Evolutionary conservation across 2,113 vertebrate species (phyloP).

Genomic region (Engraulis encrasicolus): DNA sequence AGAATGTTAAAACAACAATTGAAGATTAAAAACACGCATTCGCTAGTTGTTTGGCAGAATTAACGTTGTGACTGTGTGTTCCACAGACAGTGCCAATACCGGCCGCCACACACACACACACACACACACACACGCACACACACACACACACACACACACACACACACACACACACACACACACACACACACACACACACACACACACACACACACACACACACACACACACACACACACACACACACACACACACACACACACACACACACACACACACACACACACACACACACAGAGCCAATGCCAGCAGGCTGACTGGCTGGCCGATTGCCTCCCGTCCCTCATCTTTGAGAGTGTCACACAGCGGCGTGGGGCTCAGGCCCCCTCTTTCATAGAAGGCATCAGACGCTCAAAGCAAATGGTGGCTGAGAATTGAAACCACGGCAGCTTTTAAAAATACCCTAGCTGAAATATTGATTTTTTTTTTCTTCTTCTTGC

Average conservation of each 20-base stretch:
- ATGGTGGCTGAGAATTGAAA: slow-evolving; percentile 45
- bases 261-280: no score
- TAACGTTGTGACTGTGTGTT: background rate
- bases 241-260: no score
- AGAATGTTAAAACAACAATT: no score
- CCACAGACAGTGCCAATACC: slow-evolving; percentile 4
- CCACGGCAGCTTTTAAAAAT: slow-evolving; percentile 70
- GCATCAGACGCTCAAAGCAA: slow-evolving; percentile 51
- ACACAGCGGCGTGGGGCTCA: background rate
- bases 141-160: no score
- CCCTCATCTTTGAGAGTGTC: slow-evolving; percentile 8
- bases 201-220: no score
- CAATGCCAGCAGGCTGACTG: no score
- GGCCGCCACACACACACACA: no score
- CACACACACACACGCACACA: no score
- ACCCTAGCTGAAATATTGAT: slow-evolving; percentile 74
- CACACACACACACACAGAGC: no score
- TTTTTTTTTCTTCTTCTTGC: slow-evolving; percentile 63
- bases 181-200: no score
- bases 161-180: no score
- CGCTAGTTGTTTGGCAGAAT: slow-evolving; percentile 14
- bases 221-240: no score
- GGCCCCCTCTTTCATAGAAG: slow-evolving; percentile 48
- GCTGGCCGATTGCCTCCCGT: background rate
- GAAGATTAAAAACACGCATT: background rate